phyloP scores from a whole-genome alignment of 2,888 invertebrate genomes.

The Arctia plantaginis region DNA sequence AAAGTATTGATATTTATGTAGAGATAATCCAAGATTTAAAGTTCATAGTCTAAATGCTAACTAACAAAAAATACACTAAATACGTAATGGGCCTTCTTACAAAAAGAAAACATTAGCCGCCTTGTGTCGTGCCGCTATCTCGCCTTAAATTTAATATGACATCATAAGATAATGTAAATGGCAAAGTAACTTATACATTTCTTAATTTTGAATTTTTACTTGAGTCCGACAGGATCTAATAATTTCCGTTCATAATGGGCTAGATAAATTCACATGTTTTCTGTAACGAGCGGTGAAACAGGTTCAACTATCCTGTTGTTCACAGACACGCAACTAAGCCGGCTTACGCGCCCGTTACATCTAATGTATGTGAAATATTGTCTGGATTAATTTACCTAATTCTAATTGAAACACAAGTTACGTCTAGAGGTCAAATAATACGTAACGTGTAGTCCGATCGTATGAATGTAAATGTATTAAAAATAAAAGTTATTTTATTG shows the following conservation, averaged over 20 bases:
- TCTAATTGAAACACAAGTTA: constrained; percentile 8
- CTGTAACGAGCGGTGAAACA: constrained; percentile 24
- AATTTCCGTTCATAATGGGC: constrained; percentile 34
- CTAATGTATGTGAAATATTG: constrained; percentile 24
- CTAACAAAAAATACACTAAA: constrained; percentile 40
- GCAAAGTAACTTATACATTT: constrained; percentile 36
- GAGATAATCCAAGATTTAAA: constrained; percentile 16
- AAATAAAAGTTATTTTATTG: not conserved
- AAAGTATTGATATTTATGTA: not conserved
- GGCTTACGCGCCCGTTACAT: constrained; percentile 30
- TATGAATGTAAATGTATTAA: constrained; percentile 6
- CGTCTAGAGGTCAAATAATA: constrained; percentile 19
- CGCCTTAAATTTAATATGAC: constrained; percentile 52
- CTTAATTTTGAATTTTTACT: constrained; percentile 38
- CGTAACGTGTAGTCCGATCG: not conserved
- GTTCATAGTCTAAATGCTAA: not conserved
- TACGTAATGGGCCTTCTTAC: constrained; percentile 41
- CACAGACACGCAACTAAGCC: constrained; percentile 24
- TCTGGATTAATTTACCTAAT: constrained; percentile 33
- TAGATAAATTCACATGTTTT: constrained; percentile 36
- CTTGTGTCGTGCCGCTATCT: constrained; percentile 49
- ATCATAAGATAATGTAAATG: constrained; percentile 45
- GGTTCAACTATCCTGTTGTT: constrained; percentile 34
- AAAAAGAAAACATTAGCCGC: constrained; percentile 43
- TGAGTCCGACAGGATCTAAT: constrained; percentile 21